Evolutionary conservation across 2,797 vertebrate species (phyloP), one percentile per base, ranked within the genome.

Genomic region (Valencia hispanica): DNA sequence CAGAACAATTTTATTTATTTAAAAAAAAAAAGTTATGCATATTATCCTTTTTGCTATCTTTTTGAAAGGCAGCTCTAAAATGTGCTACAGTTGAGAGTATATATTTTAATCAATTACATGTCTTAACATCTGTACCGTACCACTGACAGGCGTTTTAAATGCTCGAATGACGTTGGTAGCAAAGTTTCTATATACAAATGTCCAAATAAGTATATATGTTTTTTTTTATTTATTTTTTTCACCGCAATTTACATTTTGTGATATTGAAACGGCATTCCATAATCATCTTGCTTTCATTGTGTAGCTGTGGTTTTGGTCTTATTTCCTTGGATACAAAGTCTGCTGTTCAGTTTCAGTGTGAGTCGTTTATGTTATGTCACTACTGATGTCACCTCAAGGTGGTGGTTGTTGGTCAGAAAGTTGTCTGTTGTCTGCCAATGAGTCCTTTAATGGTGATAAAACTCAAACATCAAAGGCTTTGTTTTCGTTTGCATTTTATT

Each of bases 131-230:
- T 86, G 89, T 85, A 89, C 89, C 45, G 75, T 78, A 91, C 94
- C 94, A 92, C 94, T 93, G 94, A 95, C 82, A 68, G 85, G 94
- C 90, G 86, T 93, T 84, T 39, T 63, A 68, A 86, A 94, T 88
- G 93, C 90, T 86, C 86, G 88, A 79, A 94, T 96, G 94, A 95
- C 72, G 93, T 94, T 93, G 92, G 87, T 82, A 72, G 89, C 79
- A 90, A 78, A 80, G 69, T 53, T 20, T 15, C 4, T 47, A 0
- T 36, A 47, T 50, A 17, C 20, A 63, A 25, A 48, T 3, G 17
- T 32, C 41, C 7, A 39, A 18, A 30, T 12, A 65, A 30, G 63
- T 25, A 32, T 12, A 1, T 51, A 50, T 50, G 47, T 34, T 66
- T 61, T 70, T 59, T 48, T 61, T 36, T 50, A 71, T 50, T 18